Conservation (phyloP, 2,113 vertebrate species). For the human region DNA sequence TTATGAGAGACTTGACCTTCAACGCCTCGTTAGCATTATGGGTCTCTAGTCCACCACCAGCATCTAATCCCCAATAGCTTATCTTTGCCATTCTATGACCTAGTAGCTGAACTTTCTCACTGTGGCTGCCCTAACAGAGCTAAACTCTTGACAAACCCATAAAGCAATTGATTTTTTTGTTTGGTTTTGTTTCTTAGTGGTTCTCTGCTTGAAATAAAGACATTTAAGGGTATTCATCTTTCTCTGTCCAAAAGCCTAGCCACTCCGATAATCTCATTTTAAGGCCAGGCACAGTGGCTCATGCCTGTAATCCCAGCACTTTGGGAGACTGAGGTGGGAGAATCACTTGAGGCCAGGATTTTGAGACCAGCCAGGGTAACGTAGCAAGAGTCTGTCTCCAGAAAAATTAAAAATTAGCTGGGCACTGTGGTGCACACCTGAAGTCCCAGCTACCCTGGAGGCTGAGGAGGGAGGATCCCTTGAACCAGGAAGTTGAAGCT, state of each 20-base stretch:
- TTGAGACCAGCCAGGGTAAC: too few species aligned
- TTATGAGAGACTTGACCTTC: neutral
- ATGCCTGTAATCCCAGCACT: too few species aligned
- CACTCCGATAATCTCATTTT: conserved; percentile 21
- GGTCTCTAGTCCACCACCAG: neutral
- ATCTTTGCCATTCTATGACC: neutral
- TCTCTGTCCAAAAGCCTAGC: neutral
- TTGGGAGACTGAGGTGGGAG: too few species aligned
- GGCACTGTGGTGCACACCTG: too few species aligned
- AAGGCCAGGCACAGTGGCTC: neutral
- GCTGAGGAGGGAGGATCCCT: too few species aligned
- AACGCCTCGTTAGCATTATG: neutral
- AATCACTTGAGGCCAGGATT: too few species aligned
- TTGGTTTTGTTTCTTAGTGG: conserved; percentile 33
- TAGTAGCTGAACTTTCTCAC: neutral
- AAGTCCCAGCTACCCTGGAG: too few species aligned
- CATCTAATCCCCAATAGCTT: neutral
- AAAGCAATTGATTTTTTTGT: neutral
- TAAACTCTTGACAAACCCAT: neutral
- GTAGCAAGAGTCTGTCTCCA: too few species aligned
- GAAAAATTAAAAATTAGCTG: too few species aligned
- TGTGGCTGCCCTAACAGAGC: neutral
- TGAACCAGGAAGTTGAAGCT: too few species aligned
- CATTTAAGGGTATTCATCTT: neutral
- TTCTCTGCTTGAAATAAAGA: neutral